Base-by-base conservation (phyloP, 2,113 vertebrate species). In the Scortum barcoo region DNA sequence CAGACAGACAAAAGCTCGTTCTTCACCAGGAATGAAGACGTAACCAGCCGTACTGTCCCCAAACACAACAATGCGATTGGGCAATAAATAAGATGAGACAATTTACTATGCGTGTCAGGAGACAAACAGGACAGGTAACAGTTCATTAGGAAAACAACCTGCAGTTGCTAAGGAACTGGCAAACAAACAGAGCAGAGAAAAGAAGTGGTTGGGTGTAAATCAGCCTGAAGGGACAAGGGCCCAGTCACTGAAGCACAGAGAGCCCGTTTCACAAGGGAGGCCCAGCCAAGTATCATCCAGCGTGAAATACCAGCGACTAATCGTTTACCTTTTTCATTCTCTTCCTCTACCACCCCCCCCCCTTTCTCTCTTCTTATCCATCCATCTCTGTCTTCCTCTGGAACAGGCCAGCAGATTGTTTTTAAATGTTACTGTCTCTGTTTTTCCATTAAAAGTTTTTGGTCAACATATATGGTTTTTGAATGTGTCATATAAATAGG, bases 191-290 rank as follows among this genome's bases (percentile, higher is more conserved):
- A 76, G 85, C 4, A 13, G 12, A 78, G 77, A 57, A 75, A 81
- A 91, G 79, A 89, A 61, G 84, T 87, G 71, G 78, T 80, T 94
- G 91, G 84, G 81, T 93, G 89, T 94, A 93, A 93, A 95, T 95
- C 92, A 92, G 94, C 95, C 94, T 68, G 78, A 66, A 93, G 95
- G 91, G 93, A 95, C 93, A 93, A 81, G 90, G 78, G 79, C 91
- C 91, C 89, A 86, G 88, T 93, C 90, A 90, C 40, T 84, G 84
- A 81, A 86, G 88, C 83, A 81, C 81, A 85, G 63, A 83, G 78
- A 95, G 92, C 93, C 86, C 91, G 94, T 95, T 96, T 94, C 93
- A 91, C 93, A 94, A 93, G 89, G 78, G 73, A 87, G 78, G 74
- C 83, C 17, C 17, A 73, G 93, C 94, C 93, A 95, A 94, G 94